These are phyloP conservation scores for Phoeniculus purpureus DNA, from an alignment of 2,797 vertebrate species.

Conservation along the genomic window DNA sequence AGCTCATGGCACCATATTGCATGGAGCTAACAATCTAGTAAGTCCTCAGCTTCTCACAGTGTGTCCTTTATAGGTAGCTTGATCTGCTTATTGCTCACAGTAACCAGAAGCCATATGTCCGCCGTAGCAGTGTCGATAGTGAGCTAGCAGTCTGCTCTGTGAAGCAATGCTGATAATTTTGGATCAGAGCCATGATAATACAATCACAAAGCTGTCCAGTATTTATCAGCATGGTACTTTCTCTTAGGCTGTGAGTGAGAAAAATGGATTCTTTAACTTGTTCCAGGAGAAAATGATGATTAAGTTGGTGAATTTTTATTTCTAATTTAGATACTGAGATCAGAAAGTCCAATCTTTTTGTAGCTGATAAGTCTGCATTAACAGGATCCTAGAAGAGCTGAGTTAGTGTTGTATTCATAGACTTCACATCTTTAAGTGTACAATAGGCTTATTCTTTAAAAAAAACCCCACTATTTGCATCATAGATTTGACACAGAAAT, in stretches of 20 bases:
- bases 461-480: neutral
- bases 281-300: neutral
- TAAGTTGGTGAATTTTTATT: neutral
- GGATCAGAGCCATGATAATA: neutral
- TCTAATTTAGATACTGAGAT: neutral
- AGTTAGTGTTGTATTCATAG: neutral
- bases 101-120: neutral
- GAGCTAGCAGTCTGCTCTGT: neutral
- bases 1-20: neutral
- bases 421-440: neutral
- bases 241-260: neutral
- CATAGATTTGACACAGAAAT: neutral
- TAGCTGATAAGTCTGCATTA: neutral
- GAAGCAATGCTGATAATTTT: neutral
- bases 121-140: rapidly evolving
- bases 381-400: neutral
- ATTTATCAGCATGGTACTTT: neutral
- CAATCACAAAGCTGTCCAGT: neutral
- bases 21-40: neutral
- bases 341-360: neutral
- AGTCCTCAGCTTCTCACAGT: neutral
- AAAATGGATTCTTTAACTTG: neutral
- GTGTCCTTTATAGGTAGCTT: neutral
- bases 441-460: neutral
- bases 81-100: neutral